Conservation (phyloP, 2,888 invertebrate species). For the Ochropleura leucogaster region DNA sequence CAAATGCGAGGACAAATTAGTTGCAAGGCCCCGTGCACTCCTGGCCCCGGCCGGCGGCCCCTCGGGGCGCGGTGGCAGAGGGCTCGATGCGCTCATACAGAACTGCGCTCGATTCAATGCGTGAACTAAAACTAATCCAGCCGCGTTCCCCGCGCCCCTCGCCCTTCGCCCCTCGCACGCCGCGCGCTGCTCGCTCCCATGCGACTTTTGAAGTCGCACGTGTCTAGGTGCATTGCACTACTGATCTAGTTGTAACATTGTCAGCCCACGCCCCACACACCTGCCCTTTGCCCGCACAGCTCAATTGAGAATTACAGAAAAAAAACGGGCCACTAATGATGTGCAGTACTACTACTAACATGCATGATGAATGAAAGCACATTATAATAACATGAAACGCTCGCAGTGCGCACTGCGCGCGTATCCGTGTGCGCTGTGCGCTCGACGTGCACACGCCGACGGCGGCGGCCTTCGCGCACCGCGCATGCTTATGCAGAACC, state of each 20-base stretch:
- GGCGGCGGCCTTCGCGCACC: no score
- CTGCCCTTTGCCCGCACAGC: not conserved
- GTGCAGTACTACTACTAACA: not conserved
- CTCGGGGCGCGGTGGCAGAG: not conserved
- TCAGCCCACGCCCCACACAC: not conserved
- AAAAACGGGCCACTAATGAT: not conserved
- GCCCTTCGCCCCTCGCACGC: no score
- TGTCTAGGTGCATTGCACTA: not conserved
- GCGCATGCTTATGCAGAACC: no score
- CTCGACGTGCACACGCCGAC: not conserved
- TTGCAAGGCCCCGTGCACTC: constrained; percentile 47
- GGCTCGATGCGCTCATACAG: constrained; percentile 15
- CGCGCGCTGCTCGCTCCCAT: not conserved
- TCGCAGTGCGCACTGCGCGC: no score
- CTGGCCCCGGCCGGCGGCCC: not conserved
- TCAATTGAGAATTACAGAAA: not conserved
- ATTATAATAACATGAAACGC: no score
- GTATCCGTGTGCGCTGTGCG: not conserved
- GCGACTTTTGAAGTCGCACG: no score
- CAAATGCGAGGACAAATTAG: constrained; percentile 62
- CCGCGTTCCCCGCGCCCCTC: not conserved
- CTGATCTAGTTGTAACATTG: not conserved
- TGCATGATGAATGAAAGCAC: not conserved
- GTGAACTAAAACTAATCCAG: not conserved
- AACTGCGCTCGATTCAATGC: not conserved